phyloP scores from a whole-genome alignment of 2,888 invertebrate genomes.

The Lasioglossum figueresi region DNA sequence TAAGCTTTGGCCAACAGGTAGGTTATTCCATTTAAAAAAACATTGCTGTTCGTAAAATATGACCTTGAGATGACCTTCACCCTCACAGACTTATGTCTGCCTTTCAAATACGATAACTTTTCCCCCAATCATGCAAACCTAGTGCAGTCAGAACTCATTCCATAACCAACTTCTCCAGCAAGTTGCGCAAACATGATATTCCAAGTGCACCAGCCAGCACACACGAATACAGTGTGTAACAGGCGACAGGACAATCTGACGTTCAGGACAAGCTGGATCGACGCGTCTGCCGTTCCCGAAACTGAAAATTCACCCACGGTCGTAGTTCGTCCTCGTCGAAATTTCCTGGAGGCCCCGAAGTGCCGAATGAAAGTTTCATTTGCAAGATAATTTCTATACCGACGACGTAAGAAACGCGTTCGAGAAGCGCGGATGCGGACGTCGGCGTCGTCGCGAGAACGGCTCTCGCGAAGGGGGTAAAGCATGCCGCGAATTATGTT shows the following conservation, averaged over 20 bases:
- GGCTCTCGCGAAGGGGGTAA: slow-evolving; percentile 5
- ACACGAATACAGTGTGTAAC: neutral
- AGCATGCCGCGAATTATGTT: slow-evolving; percentile 28
- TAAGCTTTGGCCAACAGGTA: too few relatives aligned
- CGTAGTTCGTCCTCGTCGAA: neutral
- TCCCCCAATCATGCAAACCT: neutral
- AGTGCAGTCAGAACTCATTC: neutral
- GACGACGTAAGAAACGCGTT: neutral
- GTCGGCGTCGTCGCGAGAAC: neutral
- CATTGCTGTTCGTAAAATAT: too few relatives aligned
- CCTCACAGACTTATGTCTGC: too few relatives aligned
- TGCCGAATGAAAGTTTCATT: slow-evolving; percentile 25
- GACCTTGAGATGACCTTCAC: too few relatives aligned
- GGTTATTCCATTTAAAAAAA: too few relatives aligned
- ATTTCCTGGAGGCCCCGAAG: neutral
- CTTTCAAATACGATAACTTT: too few relatives aligned
- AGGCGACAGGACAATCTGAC: neutral
- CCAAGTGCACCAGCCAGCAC: neutral
- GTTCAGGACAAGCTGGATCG: neutral
- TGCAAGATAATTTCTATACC: slow-evolving; percentile 24
- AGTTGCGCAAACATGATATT: neutral
- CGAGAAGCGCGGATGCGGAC: neutral
- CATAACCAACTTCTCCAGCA: neutral
- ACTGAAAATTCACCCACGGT: neutral
- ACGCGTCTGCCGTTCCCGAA: neutral